Evolutionary conservation across 2,797 vertebrate species (phyloP).

Genomic region (Danio kyathit): DNA sequence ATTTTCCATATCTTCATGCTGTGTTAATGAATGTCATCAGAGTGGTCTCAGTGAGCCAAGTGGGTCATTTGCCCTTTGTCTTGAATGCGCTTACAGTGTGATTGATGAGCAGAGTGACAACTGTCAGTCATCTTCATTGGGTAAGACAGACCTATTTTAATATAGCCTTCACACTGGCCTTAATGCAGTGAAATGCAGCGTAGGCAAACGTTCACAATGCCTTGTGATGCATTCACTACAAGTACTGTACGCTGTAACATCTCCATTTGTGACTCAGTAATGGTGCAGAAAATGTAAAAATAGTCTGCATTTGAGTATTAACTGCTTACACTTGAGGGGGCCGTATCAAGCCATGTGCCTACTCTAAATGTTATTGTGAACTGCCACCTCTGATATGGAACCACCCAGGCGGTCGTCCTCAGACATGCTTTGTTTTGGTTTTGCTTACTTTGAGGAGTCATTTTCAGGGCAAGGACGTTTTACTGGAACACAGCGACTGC

Average conservation of each 20-base stretch:
- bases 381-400: background rate
- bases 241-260: background rate
- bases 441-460: background rate
- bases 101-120: slow-evolving; percentile 44
- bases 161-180: slow-evolving; percentile 19
- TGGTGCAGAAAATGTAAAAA: background rate
- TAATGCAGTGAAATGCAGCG: slow-evolving; percentile 1
- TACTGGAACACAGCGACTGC: slow-evolving; percentile 10
- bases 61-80: slow-evolving; percentile 32
- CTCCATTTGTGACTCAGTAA: background rate
- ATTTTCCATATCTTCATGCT: background rate
- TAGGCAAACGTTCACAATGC: background rate
- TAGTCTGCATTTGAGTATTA: background rate
- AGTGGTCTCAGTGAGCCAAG: slow-evolving; percentile 49
- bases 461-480: background rate
- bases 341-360: background rate
- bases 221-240: background rate
- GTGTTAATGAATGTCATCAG: slow-evolving; percentile 22
- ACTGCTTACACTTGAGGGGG: background rate
- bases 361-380: slow-evolving; percentile 6
- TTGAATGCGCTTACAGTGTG: slow-evolving; percentile 28
- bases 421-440: background rate
- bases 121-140: slow-evolving; percentile 40
- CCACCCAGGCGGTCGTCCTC: background rate
- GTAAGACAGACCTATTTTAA: slow-evolving; percentile 30